Base-by-base conservation (phyloP, 1,140 invertebrate genomes). In the Temnothorax nylanderi region DNA sequence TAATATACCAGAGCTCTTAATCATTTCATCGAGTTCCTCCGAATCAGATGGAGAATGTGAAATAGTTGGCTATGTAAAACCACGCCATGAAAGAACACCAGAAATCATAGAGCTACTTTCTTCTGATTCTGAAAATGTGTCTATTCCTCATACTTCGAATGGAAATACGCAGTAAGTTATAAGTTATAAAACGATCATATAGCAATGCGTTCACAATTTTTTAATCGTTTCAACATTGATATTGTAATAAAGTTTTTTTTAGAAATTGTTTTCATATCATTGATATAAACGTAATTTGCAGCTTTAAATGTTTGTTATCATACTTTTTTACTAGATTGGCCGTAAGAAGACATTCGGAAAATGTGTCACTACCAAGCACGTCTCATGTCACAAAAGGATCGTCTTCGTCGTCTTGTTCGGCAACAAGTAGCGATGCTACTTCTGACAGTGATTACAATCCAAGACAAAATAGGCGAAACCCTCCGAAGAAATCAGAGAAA, bases 31-130 rank as follows among this genome's bases (percentile, higher is more conserved):
- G 26, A 89, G 91, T 69, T 92, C 92, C 1, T 92, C 91, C 1
- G 54, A 75, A 44, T 92, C 93, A 0, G 92, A 92, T 34, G 85
- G 92, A 16, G 93, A 94, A 37, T 94, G 94, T 41, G 93, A 94
- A 71, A 92, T 96, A 64, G 92, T 96, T 49, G 94, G 94, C n/a
- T 95, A 95, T 84, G 95, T 96, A 3, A 96, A 96, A 89, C 95
- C 96, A 13, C 95, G 94, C 81, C 94, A 94, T 69, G 95, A 96
- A 86, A 93, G 96, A 77, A 96, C 96, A 37, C 96, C 96, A 11
- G 95, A 95, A 92, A 92, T 96, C 0, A 95, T 96, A 54, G 93
- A 96, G 21, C 65, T 95, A 7, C 91, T 95, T 26, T 95, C 95
- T 5, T 95, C 94, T 7, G 96, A 95, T 58, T 89, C 89, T 51